Evolutionary conservation across 2,113 vertebrate species (phyloP).

Genomic region (Sakesphorus luctuosus): DNA sequence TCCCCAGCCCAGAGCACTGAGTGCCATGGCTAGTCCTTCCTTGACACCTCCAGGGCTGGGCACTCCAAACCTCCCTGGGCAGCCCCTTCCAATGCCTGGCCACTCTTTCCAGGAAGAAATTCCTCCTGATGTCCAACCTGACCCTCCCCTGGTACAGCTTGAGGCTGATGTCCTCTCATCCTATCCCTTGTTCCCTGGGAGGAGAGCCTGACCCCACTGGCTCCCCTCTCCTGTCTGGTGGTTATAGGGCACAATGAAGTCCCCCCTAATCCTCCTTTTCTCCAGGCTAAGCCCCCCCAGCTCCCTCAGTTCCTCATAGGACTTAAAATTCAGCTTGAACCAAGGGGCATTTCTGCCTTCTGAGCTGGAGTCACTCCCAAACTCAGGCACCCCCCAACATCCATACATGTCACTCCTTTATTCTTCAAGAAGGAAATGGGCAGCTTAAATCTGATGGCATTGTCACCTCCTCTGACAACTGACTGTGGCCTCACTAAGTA

Average conservation of each 20-base stretch:
- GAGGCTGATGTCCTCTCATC: background rate
- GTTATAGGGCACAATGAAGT: background rate
- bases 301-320: background rate
- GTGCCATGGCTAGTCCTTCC: background rate
- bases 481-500: background rate
- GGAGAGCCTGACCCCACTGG: background rate
- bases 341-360: background rate
- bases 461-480: background rate
- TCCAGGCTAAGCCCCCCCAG: background rate
- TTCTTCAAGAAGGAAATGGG: background rate
- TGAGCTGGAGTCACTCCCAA: background rate
- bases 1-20: background rate
- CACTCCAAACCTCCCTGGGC: background rate
- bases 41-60: background rate
- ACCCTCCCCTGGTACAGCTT: background rate
- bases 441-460: background rate
- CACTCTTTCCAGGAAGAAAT: background rate
- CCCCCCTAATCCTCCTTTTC: background rate
- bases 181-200: background rate
- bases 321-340: background rate
- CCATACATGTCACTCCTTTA: accelerated
- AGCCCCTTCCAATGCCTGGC: background rate
- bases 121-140: background rate
- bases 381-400: background rate
- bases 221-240: background rate